Conservation (phyloP, 2,797 vertebrate species). For the Bovichtus variegatus region DNA sequence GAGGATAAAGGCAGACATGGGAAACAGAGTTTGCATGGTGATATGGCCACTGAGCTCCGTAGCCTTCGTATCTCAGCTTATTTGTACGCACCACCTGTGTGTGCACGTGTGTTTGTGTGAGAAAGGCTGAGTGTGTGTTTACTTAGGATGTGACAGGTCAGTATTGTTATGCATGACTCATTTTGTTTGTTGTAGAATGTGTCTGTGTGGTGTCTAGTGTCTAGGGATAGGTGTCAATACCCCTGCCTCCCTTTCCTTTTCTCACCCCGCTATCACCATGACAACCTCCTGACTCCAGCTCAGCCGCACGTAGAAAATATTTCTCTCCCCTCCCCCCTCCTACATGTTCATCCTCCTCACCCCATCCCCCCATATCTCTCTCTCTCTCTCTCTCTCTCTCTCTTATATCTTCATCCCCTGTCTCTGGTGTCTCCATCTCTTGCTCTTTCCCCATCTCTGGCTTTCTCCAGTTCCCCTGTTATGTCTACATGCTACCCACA, state of each 20-base stretch:
- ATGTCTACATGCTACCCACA: conserved; percentile 57
- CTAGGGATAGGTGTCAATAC: conserved; percentile 73
- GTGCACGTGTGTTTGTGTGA: conserved; percentile 12
- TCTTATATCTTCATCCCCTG: conserved; percentile 63
- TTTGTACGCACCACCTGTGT: conserved; percentile 34
- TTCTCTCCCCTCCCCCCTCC: conserved; percentile 78
- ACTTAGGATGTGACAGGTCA: conserved; percentile 51
- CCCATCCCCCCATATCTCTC: conserved; percentile 43
- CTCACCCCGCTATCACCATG: conserved; percentile 85
- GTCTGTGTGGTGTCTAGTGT: conserved; percentile 16
- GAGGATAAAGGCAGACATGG: conserved; percentile 53
- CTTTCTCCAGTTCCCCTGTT: conserved; percentile 46
- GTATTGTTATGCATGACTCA: conserved; percentile 50
- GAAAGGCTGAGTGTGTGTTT: conserved; percentile 36
- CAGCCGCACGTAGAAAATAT: conserved; percentile 74
- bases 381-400: conserved; percentile 13
- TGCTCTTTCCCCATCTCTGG: conserved; percentile 50
- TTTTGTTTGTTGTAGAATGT: conserved; percentile 42
- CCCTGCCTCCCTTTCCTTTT: conserved; percentile 64
- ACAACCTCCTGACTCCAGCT: conserved; percentile 86
- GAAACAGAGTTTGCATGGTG: conserved; percentile 58
- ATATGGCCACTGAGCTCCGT: conserved; percentile 29
- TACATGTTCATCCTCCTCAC: conserved; percentile 63
- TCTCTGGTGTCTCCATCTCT: conserved; percentile 62
- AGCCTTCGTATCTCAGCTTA: conserved; percentile 26